Base-by-base conservation (phyloP, 2,797 vertebrate species). In the Thamnophis elegans region DNA sequence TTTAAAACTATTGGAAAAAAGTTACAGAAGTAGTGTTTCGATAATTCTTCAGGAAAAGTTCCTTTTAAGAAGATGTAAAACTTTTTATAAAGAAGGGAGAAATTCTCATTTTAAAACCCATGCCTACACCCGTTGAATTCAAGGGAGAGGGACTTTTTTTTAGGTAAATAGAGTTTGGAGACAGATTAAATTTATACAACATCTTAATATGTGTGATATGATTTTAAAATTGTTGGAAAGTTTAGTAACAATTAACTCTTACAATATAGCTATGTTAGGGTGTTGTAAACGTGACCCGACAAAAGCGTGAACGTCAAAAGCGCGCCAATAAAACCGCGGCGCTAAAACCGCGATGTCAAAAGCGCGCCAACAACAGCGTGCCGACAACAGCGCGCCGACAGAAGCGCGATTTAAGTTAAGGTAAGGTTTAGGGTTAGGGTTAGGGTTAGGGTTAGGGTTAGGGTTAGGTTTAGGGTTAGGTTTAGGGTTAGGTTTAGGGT, bases 1-100 rank as follows among this genome's bases (percentile, higher is more conserved):
- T 88, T 93, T 78, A 94, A 95, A 91, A 91, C 32, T 87, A 87
- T 18, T 60, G 91, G 90, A 94, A 95, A 88, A 89, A 59, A 28
- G 78, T 26, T 82, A 88, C 55, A 91, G 65, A 91, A 93, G 32
- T 55, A 20, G 22, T 56, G 5, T 16, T 78, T 93, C 12, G 8
- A 42, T 8, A 62, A 68, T 91, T 95, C 93, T 89, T n/a, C 91
- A 90, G 91, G 85, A 91, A 93, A 87, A 85, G 3, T 18, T 89
- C 1, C 56, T 2, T 22, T 93, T 11, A 92, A 56, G 42, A 93
- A 92, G 88, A 68, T 85, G 82, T 36, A 0, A 91, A 28, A 58
- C 87, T 3, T 0, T 90, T 56, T 68, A 62, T 28, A 94, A 89
- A 92, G 18, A 86, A 91, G 92, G 95, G 65, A 60, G 4, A 0